Evolutionary conservation across 1,140 invertebrate genomes (phyloP), one percentile per base, ranked within the genome.

Genomic region (Drosophila tristis): DNA sequence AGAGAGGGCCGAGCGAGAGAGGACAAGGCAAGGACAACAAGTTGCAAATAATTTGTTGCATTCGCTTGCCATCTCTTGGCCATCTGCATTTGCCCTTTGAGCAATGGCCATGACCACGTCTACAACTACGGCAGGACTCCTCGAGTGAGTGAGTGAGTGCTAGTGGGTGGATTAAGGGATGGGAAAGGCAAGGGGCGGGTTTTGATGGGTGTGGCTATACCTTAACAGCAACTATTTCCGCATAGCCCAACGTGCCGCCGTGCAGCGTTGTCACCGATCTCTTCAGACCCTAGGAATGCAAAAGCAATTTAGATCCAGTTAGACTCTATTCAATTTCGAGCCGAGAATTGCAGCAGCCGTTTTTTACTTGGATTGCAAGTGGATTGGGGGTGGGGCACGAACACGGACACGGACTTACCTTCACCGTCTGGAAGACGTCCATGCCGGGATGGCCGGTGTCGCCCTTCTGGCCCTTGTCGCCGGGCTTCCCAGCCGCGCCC

Each of bases 171-270:
- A 15, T 45, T 35, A 39, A 61, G 47, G 29, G 5, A 58, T 25
- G 59, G 25, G 31, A 26, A 20, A 20, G 25, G 31, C 25, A 20
- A 20, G 20, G 1, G 20, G 20, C 20, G 44, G 50, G 58, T 72
- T 35, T 74, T 74, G 53, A 73, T 76, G 76, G 60, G 54, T 54
- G 66, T 64, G 66, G 66, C 74, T 80, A 80, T 94, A 98, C 97
- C 97, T 98, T 98, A 79, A 98, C 96, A 92, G 97, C 97, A 93
- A 98, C 97, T 93, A 98, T 97, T 95, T 98, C 97, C 74, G 97
- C 97, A 93, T 96, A 97, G 91, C 96, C 96, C 91, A 97, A 94
- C 70, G 96, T 96, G 80, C 96, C 96, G 90, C 96, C 96, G 91
- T 96, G 94, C 82, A 97, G 94, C 76, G 96, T 97, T 81, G 97